Evolutionary conservation across 2,797 vertebrate species (phyloP), one percentile per base, ranked within the genome.

Genomic region (Poecilia picta): DNA sequence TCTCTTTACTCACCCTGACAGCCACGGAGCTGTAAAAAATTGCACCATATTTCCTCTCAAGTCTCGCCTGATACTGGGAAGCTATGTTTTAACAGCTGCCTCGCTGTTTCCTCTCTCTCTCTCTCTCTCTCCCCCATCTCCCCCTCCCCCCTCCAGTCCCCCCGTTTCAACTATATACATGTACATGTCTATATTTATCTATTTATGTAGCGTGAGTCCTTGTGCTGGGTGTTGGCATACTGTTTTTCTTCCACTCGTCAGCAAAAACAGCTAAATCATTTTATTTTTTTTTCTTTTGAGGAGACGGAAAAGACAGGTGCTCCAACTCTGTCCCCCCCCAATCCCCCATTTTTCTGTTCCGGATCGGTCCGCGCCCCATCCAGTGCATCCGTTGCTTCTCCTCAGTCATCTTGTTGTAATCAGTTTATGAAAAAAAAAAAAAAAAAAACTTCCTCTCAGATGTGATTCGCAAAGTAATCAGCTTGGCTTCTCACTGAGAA

Each of bases 401-500:
- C 49, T 85, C 82, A 74, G 81, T 87, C 85, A 20, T 73, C 83
- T 83, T 45, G 25, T 87, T 85, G 89, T 88, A 94, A 94, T 94
- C 89, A 89, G 91, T 93, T 94, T 93, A 93, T 90, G 89, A 80
- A 62, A 57, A 77, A 46, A 20, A 57, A n/a, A n/a, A 28, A 12
- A 28, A n/a, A 49, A 13, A 51, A 51, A 20, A 7, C 3, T 20
- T 51, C 33, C 13, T 25, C 20, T 59, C 85, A 85, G 87, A 89
- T 92, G 87, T 89, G 87, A 89, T 89, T 87, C 75, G 28, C 75
- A 18, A 45, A 88, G 76, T 94, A 94, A 97, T 96, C 93, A 94
- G 91, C 95, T 94, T 94, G 92, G 92, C 89, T 89, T 89, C 90
- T 94, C 89, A 86, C 89, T 49, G 84, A 89, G 87, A 96, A 93